Conservation (phyloP, 2,113 vertebrate species). For the Probosciger aterrimus region DNA sequence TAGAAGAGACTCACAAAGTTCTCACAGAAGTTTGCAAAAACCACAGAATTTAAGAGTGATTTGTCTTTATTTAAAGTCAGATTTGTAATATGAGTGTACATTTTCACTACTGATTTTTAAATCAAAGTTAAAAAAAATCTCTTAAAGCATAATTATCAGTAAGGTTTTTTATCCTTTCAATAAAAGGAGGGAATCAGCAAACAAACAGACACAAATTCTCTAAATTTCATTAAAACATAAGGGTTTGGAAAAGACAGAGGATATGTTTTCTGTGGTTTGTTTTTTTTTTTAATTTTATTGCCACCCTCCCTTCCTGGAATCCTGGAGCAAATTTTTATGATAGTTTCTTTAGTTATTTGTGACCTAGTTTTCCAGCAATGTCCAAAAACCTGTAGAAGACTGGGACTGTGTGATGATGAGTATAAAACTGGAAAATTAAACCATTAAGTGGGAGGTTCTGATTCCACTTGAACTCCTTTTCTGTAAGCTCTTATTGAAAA, state of each 20-base stretch:
- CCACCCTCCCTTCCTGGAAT: not conserved
- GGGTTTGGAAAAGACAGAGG: rapidly evolving
- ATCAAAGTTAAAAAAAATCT: not conserved
- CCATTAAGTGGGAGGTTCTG: not conserved
- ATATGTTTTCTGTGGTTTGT: not conserved
- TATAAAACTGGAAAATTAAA: not conserved
- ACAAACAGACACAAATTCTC: rapidly evolving
- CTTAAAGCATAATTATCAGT: not conserved
- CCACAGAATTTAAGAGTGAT: rapidly evolving
- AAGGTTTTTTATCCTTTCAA: rapidly evolving
- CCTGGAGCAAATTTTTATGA: not conserved
- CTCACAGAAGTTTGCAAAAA: not conserved
- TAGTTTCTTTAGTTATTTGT: not conserved
- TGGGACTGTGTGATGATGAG: rapidly evolving
- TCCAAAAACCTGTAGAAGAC: not conserved
- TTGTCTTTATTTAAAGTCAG: not conserved
- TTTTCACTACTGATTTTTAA: not conserved
- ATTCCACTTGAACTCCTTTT: not conserved
- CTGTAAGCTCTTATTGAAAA: not conserved
- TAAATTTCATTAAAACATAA: not conserved
- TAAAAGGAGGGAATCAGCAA: rapidly evolving
- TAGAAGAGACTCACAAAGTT: not conserved
- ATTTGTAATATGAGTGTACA: not conserved
- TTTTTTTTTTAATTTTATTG: rapidly evolving
- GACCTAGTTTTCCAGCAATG: not conserved